Percentiles rank a stretch among this genome's conserved stretches.
Evolutionary conservation across 2,888 invertebrate species (phyloP).

Genomic region (Cynaeus angustus): DNA sequence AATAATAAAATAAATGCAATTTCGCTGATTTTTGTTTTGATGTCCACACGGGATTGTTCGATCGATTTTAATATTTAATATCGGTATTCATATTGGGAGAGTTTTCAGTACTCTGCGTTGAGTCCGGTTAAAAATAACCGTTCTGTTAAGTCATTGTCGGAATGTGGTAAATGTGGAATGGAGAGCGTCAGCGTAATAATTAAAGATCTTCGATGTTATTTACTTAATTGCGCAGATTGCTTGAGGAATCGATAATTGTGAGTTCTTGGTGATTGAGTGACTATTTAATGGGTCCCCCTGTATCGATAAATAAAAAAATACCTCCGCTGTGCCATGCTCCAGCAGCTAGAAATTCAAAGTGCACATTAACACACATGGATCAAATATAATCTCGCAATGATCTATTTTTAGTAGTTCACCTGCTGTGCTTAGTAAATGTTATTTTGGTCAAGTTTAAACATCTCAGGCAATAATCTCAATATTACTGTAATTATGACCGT

Average conservation of each 20-base stretch:
- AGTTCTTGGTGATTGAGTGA: not conserved
- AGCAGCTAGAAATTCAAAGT: constrained; percentile 15
- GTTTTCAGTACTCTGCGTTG: not conserved
- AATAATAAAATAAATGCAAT: too few relatives aligned
- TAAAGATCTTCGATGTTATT: constrained; percentile 7
- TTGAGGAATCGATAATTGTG: not conserved
- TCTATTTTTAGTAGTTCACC: constrained; percentile 57
- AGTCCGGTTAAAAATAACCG: not conserved
- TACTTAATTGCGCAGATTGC: constrained; percentile 5
- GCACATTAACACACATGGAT: constrained; percentile 33
- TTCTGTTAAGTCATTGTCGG: not conserved
- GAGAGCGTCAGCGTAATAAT: constrained; percentile 2
- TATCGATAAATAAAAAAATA: constrained; percentile 28
- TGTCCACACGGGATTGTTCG: too few relatives aligned
- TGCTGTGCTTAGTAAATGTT: constrained; percentile 55
- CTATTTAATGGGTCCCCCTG: constrained; percentile 7
- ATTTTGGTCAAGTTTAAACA: constrained; percentile 54
- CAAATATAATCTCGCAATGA: constrained; percentile 43
- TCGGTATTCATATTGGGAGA: not conserved
- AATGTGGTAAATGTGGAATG: constrained; percentile 8
- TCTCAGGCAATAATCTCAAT: constrained; percentile 46
- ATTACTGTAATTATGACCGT: constrained; percentile 29
- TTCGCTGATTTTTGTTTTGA: too few relatives aligned
- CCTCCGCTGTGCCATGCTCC: not conserved
- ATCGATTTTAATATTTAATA: too few relatives aligned